Base-by-base conservation (phyloP, 2,888 invertebrate species). In the Agonopterix subpropinquella region DNA sequence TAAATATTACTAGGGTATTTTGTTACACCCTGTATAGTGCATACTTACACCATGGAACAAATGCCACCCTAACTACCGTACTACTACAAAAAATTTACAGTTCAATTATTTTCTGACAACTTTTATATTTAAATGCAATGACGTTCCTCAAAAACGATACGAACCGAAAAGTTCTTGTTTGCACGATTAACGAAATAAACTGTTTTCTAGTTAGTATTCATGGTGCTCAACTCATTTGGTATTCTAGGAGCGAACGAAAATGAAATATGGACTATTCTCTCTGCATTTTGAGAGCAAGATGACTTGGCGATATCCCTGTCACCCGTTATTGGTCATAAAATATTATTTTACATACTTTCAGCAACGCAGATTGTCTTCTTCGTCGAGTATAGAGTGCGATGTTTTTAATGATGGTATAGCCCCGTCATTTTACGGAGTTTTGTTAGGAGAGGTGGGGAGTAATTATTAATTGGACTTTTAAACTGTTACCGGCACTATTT, bases 151-250 rank as follows among this genome's bases (percentile, higher is more conserved):
- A 77, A 72, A 73, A 63, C 70, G 71, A 65, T 67, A 68, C 65
- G 72, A 77, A 75, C 74, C 70, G 67, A 76, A 28, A 81, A 85
- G 79, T 82, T 82, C 79, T 78, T 84, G 81, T 86, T 87, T 83
- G 77, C 75, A 68, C 86, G 81, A 87, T 86, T 87, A 86, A 80
- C 83, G 78, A 80, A 81, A 81, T 84, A 83, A 86, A 85, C 84
- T 83, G 81, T 80, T 78, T 65, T 70, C 84, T 85, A 70, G 67
- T 87, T 87, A 80, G 83, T 87, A 87, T 87, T 86, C 87, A 86
- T 82, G 73, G 77, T 73, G 64, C 66, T 71, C 60, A 58, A 62
- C 80, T 87, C 83, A 84, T 87, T 86, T 66, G 73, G 78, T 80
- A 87, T 87, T 87, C 86, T 65, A 69, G 67, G 59, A 61, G 75